Conservation (phyloP, 2,113 vertebrate genomes). For the Dicentrarchus labrax region DNA sequence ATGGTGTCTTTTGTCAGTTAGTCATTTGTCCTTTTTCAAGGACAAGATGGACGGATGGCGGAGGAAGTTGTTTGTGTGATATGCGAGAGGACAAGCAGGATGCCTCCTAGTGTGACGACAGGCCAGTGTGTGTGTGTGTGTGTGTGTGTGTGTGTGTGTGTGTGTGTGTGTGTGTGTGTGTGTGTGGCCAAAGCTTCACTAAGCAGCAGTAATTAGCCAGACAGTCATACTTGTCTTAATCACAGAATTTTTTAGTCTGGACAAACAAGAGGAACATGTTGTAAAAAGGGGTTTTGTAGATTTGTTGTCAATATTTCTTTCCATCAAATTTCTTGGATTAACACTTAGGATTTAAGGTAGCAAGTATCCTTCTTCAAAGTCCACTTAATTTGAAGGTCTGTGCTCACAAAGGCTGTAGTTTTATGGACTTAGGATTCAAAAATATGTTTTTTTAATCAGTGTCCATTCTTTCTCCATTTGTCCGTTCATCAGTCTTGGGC, state of each 20-base stretch:
- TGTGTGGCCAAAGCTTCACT: conserved; percentile 20
- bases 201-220: conserved; percentile 17
- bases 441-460: background rate
- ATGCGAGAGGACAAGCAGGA: conserved; percentile 16
- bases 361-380: background rate
- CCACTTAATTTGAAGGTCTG: background rate
- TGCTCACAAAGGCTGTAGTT: background rate
- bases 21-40: conserved; percentile 40
- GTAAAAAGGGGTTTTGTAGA: background rate
- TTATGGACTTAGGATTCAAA: background rate
- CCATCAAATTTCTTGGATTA: background rate
- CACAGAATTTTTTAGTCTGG: background rate
- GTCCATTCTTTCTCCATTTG: background rate
- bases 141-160: conserved; percentile 13
- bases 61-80: conserved; percentile 9
- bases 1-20: conserved; percentile 21
- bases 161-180: conserved; percentile 3
- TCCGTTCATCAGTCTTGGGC: background rate
- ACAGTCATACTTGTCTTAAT: background rate
- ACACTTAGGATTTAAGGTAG: background rate
- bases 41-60: conserved; percentile 44
- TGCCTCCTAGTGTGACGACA: conserved; percentile 17
- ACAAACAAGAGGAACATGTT: background rate
- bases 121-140: conserved; percentile 27
- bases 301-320: background rate